These are phyloP conservation scores for Protomyctophum bolini DNA, from an alignment of 2,113 vertebrate species.

Conservation along the genomic window DNA sequence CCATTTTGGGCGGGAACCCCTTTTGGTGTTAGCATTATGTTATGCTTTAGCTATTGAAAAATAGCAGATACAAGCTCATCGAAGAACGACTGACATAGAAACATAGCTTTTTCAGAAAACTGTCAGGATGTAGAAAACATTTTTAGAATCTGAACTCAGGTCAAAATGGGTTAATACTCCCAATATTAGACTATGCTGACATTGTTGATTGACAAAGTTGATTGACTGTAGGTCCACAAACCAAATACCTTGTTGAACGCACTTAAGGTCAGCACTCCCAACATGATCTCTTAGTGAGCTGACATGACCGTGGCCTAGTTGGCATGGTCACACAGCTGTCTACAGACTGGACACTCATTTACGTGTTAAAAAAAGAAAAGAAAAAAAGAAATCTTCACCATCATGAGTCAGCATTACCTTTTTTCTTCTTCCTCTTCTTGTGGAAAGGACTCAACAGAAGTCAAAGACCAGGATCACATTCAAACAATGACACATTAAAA, in stretches of 20 bases:
- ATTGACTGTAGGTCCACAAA: conserved; percentile 35
- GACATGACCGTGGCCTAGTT: not conserved
- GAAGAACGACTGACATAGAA: too few relatives aligned
- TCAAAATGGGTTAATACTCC: too few relatives aligned
- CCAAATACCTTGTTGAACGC: conserved; percentile 40
- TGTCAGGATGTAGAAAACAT: too few relatives aligned
- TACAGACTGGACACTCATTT: conserved; percentile 29
- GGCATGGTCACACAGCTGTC: conserved; percentile 4
- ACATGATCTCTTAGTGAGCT: conserved; percentile 22
- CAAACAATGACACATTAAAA: conserved; percentile 44
- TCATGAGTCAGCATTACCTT: conserved; percentile 10
- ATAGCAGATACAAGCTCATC: too few relatives aligned
- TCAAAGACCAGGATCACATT: conserved; percentile 46
- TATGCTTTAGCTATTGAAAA: too few relatives aligned
- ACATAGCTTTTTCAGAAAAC: too few relatives aligned
- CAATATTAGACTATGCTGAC: too few relatives aligned
- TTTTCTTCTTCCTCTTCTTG: not conserved
- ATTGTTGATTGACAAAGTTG: conserved; percentile 17
- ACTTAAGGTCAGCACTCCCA: conserved; percentile 17
- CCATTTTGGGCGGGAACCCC: too few relatives aligned
- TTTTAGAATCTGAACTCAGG: too few relatives aligned
- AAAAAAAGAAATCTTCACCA: conserved; percentile 8
- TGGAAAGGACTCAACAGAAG: conserved; percentile 45
- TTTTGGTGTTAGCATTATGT: too few relatives aligned
- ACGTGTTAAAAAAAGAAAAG: too few relatives aligned